Evolutionary conservation across 2,113 vertebrate genomes (phyloP).

Genomic region (Ailuropoda melanoleuca): DNA sequence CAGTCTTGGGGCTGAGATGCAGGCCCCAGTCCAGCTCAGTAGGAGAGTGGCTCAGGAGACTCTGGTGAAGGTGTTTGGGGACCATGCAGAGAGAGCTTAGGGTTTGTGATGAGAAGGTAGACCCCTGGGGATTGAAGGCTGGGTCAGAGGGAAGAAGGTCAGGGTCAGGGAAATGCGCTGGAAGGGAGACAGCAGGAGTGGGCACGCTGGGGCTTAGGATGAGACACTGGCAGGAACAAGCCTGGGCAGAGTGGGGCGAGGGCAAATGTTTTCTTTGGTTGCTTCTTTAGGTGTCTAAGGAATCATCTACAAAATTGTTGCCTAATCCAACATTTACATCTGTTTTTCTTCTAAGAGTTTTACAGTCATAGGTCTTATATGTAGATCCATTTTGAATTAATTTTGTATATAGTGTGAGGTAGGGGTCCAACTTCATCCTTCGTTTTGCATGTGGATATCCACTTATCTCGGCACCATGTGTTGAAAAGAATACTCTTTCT

Average conservation of each 20-base stretch:
- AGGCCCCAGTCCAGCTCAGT: background rate
- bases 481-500: background rate
- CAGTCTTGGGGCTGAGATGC: background rate
- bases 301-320: background rate
- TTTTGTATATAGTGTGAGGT: background rate
- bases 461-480: background rate
- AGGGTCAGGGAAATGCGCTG: background rate
- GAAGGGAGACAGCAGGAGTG: background rate
- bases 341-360: background rate
- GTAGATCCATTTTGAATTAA: background rate
- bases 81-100: background rate
- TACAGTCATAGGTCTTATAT: background rate
- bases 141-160: background rate
- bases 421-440: background rate
- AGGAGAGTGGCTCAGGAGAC: too few relatives aligned
- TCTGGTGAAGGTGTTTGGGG: background rate
- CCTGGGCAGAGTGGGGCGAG: background rate
- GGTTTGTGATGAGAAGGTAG: background rate
- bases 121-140: background rate
- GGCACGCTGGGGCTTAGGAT: background rate
- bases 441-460: background rate
- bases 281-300: background rate
- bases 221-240: background rate
- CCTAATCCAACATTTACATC: background rate
- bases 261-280: background rate